Base-by-base conservation (phyloP, 2,888 invertebrate species). In the Drosophila putrida region DNA sequence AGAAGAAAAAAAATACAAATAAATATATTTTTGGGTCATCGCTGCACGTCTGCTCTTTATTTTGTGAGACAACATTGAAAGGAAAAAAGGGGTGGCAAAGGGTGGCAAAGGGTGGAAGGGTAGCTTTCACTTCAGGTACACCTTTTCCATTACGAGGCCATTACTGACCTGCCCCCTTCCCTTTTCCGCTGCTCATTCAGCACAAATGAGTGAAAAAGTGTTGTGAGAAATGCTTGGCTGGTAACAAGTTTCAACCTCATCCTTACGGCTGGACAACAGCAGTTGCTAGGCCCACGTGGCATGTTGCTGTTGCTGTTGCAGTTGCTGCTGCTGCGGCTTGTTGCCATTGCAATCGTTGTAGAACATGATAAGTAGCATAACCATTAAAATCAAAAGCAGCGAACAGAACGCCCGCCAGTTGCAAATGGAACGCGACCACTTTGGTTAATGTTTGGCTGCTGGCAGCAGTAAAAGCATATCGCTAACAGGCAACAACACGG, bases 381-480 rank as follows among this genome's bases (percentile, higher is more conserved):
- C 88, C 83, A 83, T 83, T 83, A 86, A 83, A 83, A 88, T 86
- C 85, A 79, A 84, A 82, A 84, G 81, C 66, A 60, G 71, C 61
- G 60, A 63, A 57, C 35, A 36, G 55, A 36, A 44, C 44, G 57
- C 28, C 57, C 35, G 74, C 62, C 73, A 68, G 75, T 78, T 70
- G 84, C 72, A 88, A 83, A 88, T 83, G 87, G 88, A 86, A 86
- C 84, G 78, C 78, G 72, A 76, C 75, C 87, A 86, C 89, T 88
- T 83, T 88, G 84, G 81, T 88, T 83, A 88, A 88, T 86, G 88
- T 78, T 80, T 61, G 67, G 76, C 74, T 62, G 76, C 74, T 62
- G 70, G 41, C 59, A 66, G 51, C 60, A 71, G 67, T 83, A 78
- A 82, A 82, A 84, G 88, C 85, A 65, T 75, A 76, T 76, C 62